Evolutionary conservation across 2,113 vertebrate genomes (phyloP), one percentile per base, ranked within the genome.

Genomic region (Catagonus wagneri): DNA sequence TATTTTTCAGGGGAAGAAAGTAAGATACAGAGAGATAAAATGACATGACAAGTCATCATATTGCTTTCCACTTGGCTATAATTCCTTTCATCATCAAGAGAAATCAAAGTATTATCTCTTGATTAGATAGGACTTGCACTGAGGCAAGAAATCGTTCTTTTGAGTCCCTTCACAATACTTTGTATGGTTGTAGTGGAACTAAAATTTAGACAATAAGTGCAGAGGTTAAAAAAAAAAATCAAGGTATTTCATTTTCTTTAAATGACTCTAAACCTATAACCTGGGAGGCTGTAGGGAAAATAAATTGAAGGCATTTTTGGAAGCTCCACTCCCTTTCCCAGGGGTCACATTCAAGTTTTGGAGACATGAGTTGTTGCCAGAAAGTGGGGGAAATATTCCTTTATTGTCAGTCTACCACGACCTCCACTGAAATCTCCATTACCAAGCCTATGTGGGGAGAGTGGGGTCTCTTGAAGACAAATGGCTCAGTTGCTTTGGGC

Each of bases 191-290:
- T 58, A 79, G 63, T 14, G 27, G 83, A 89, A 93, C 72, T 71
- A 16, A 44, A 80, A 85, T 84, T 60, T 66, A n/a, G 68, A 44
- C 25, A 87, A 1, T 78, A 86, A 83, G 29, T 60, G 8, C 13
- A 92, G 34, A 22, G 69, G 2, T 36, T 12, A 54, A 58, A 89
- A 95, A 84, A 83, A 89, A n/a, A 66, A 56, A 65, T 29, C 2
- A 27, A 95, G 74, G 23, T 52, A 61, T 56, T 93, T 93, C 7
- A 66, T 95, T 95, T 94, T 88, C 17, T 83, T 29, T 66, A 88
- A 90, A 88, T 88, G 39, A 79, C 25, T 87, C 19, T 95, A 87
- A 83, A 63, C 6, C 32, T 94, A 44, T 27, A 93, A 60, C 10
- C 32, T 36, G 1, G 36, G 71, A 8, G 54, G 13, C 68, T 74